phyloP scores from a whole-genome alignment of 2,113 vertebrate species.

The Otis tarda region DNA sequence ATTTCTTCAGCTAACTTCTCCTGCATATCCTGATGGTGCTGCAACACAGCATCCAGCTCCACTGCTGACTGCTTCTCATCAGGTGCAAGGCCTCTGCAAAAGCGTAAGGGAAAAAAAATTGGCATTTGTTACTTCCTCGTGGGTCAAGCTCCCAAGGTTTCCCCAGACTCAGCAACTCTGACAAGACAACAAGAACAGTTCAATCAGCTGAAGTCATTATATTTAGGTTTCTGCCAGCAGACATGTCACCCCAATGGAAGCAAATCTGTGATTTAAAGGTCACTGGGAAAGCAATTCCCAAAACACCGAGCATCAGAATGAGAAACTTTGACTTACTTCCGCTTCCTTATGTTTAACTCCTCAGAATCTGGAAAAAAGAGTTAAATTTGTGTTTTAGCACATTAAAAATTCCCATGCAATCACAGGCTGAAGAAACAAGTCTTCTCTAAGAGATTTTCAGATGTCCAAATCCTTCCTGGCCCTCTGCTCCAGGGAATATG shows the following conservation, averaged over 20 bases:
- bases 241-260: not conserved
- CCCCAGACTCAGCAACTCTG: not conserved
- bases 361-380: slow-evolving; percentile 47
- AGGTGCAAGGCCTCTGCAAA: slow-evolving; percentile 68
- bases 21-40: slow-evolving; percentile 92
- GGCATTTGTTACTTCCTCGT: not conserved
- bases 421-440: not conserved
- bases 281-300: not conserved
- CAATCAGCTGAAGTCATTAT: not conserved
- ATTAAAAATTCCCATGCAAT: not conserved
- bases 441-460: not conserved
- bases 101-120: accelerated
- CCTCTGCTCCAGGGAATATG: not conserved
- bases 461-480: not conserved
- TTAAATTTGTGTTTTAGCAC: not conserved
- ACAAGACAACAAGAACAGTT: not conserved
- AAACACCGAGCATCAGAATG: not conserved
- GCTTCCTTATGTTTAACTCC: slow-evolving; percentile 78
- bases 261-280: not conserved
- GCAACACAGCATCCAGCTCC: slow-evolving; percentile 89
- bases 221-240: not conserved
- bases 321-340: slow-evolving; percentile 77
- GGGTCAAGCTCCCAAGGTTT: not conserved
- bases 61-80: slow-evolving; percentile 88
- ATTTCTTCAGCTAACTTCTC: slow-evolving; percentile 98